Conservation (phyloP, 2,888 invertebrate species). For the Watsonalla binaria region DNA sequence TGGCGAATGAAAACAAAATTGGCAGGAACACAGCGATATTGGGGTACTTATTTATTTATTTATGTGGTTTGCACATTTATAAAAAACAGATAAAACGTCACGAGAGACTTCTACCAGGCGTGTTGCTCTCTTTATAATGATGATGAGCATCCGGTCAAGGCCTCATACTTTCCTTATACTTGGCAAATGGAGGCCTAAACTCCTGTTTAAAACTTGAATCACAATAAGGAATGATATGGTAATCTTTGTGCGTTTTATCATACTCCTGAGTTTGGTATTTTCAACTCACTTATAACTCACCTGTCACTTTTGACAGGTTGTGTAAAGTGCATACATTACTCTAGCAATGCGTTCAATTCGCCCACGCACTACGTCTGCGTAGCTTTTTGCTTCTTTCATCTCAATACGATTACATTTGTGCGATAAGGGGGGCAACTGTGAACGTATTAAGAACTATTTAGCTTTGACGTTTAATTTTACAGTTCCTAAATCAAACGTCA, state of each 20-base stretch:
- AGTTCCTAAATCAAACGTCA: no score
- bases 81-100: no score
- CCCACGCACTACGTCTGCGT: constrained; percentile 26
- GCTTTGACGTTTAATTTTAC: no score
- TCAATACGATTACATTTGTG: not conserved
- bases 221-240: constrained; percentile 11
- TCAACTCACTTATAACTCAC: constrained; percentile 36
- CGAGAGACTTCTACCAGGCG: no score
- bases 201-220: not conserved
- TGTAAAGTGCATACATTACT: constrained; percentile 24
- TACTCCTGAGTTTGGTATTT: constrained; percentile 32
- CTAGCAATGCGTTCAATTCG: constrained; percentile 24
- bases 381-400: constrained; percentile 13
- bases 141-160: no score
- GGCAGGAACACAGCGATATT: no score
- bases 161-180: no score
- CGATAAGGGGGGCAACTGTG: not conserved
- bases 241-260: constrained; percentile 16
- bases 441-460: not conserved
- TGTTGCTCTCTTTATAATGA: no score
- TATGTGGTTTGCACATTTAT: no score
- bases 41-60: no score
- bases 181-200: no score
- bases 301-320: constrained; percentile 48
- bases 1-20: no score